A percentile compares a stretch with the other conserved stretches of the same genome.
phyloP scores from a whole-genome alignment of 1,140 invertebrate genomes.

The Oscheius sp. region DNA sequence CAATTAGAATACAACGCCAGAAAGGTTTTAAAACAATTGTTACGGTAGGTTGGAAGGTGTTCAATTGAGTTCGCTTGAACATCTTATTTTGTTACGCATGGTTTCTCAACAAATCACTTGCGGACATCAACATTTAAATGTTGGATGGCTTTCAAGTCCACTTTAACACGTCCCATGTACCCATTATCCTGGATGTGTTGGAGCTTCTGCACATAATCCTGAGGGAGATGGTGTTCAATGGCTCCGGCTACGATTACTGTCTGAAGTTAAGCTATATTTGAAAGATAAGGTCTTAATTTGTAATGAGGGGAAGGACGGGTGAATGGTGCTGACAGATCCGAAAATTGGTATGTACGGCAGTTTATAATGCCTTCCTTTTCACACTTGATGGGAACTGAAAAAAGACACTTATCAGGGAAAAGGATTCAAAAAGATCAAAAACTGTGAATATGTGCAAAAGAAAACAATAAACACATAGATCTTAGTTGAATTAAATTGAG shows the following conservation, averaged over 20 bases:
- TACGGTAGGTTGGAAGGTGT: too few relatives aligned
- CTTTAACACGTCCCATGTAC: not conserved
- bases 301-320: not conserved
- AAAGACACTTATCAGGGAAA: too few relatives aligned
- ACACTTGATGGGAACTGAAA: not conserved
- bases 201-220: not conserved
- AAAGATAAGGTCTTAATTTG: not conserved
- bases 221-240: not conserved
- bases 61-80: too few relatives aligned
- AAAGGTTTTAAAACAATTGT: too few relatives aligned
- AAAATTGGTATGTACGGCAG: not conserved
- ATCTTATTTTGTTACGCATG: too few relatives aligned
- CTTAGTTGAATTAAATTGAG: too few relatives aligned
- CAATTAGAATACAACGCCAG: too few relatives aligned
- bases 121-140: too few relatives aligned
- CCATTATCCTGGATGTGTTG: not conserved
- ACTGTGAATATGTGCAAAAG: too few relatives aligned
- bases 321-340: not conserved
- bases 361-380: not conserved
- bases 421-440: too few relatives aligned
- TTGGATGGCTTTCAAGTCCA: not conserved
- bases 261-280: not conserved
- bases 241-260: not conserved
- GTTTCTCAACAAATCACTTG: too few relatives aligned
- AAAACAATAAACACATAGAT: too few relatives aligned